Evolutionary conservation across 2,888 invertebrate species (phyloP), one percentile per base, ranked within the genome.

Genomic region (Sminthurides aquaticus): DNA sequence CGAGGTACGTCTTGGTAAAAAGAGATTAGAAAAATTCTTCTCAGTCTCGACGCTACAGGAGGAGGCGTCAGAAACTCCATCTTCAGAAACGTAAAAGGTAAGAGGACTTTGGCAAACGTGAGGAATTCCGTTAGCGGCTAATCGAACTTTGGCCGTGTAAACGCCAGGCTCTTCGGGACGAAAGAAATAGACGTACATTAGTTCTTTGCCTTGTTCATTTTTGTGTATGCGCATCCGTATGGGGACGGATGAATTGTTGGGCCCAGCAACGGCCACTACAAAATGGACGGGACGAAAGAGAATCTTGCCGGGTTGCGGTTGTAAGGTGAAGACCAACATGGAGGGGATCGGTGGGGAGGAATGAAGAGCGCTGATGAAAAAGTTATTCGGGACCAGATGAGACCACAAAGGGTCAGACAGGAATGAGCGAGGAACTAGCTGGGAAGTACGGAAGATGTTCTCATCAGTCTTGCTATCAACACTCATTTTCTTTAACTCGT

Each of bases 61-160:
- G 25, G 28, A 18, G 15, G 2, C 18, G 5, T n/a, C 1, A 22
- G 20, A 25, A n/a, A 29, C 34, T 11, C 11, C 1, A 25, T 58
- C 28, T 25, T 29, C 34, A 27, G 22, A 29, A 26, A 64, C 52
- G 28, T 52, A 25, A 26, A 64, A 59, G 5, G 22, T 58, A 25
- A 64, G 54, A 18, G 64, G 64, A 55, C 64, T 64, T 48, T 59
- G 59, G 54, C 59, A 52, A 52, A 64, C 34, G 20, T 64, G 59
- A 2, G 64, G 64, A 2, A 54, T 25, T 3, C 64, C 64, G 56
- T 26, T 60, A 18, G 64, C 64, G 27, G 60, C 64, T 15, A 64
- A 24, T 0, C 64, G 59, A 24, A 64, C 28, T 56, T 60, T 54
- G 18, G 59, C 64, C 27, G 52, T 59, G 60, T 64, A 64, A 25